These are phyloP conservation scores for Coelinius sp. DNA, from an alignment of 2,888 invertebrate genomes.

Conservation along the genomic window DNA sequence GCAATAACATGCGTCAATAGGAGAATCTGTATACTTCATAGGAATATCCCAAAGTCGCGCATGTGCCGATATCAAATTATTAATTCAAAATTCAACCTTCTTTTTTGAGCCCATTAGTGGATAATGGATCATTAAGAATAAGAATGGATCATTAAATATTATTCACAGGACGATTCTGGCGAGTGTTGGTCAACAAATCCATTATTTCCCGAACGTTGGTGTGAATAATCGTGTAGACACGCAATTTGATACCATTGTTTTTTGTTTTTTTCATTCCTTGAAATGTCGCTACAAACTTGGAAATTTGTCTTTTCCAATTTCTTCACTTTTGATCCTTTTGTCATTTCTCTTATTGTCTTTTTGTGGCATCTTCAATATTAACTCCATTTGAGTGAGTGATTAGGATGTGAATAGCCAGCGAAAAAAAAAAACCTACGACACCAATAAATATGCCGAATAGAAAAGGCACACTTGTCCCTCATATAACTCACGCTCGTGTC, in stretches of 20 bases:
- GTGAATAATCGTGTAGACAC: not conserved
- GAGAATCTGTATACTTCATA: not conserved
- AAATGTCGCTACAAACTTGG: not conserved
- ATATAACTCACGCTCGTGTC: not conserved
- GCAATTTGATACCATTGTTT: not conserved
- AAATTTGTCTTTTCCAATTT: not conserved
- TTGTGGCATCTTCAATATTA: not conserved
- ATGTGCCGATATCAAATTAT: constrained; percentile 15
- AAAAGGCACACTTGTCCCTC: not conserved
- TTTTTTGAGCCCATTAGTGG: not conserved
- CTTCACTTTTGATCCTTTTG: not conserved
- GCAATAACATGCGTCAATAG: not conserved
- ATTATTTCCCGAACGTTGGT: not conserved
- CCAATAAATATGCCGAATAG: not conserved
- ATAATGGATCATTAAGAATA: too few species aligned
- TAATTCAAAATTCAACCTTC: not conserved
- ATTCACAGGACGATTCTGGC: not conserved
- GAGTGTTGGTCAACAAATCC: not conserved
- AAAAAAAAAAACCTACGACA: not conserved
- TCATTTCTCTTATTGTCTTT: not conserved
- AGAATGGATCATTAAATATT: too few species aligned
- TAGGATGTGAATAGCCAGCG: not conserved
- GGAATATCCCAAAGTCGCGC: constrained; percentile 14
- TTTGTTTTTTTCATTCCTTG: not conserved
- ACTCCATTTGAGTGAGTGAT: not conserved